phyloP scores from a whole-genome alignment of 2,797 vertebrate species.

The Phalloptychus januarius region DNA sequence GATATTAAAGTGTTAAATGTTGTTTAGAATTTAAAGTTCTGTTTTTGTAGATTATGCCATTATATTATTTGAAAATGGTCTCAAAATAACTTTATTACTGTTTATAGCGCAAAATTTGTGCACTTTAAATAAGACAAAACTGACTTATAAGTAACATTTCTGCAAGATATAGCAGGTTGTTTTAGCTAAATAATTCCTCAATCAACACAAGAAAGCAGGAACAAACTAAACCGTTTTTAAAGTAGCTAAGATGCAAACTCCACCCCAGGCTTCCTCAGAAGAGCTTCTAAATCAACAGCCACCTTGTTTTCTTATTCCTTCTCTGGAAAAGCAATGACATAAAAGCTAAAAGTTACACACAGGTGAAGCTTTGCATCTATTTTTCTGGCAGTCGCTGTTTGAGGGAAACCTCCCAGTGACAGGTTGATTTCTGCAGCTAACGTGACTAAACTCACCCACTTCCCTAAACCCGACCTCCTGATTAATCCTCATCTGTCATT shows the following conservation, averaged over 20 bases:
- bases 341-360: not conserved
- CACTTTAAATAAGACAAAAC: no score
- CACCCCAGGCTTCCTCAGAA: not conserved
- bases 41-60: no score
- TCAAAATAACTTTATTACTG: no score
- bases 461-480: constrained; percentile 1
- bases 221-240: not conserved
- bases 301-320: not conserved
- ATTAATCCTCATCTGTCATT: constrained; percentile 13
- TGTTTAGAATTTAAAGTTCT: no score
- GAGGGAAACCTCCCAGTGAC: constrained; percentile 40
- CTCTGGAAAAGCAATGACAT: constrained; percentile 6
- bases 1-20: no score
- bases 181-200: no score
- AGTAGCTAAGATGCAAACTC: not conserved
- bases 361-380: not conserved
- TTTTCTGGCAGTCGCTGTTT: constrained; percentile 15
- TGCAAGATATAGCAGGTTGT: no score
- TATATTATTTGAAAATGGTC: no score
- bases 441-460: not conserved
- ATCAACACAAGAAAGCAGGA: not conserved
- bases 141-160: no score
- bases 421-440: constrained; percentile 41
- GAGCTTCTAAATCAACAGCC: not conserved
- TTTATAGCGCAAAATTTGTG: no score